Percentiles rank a stretch among this genome's conserved stretches.
Evolutionary conservation across 2,888 invertebrate genomes (phyloP).

Genomic region (Prenolepis imparis): DNA sequence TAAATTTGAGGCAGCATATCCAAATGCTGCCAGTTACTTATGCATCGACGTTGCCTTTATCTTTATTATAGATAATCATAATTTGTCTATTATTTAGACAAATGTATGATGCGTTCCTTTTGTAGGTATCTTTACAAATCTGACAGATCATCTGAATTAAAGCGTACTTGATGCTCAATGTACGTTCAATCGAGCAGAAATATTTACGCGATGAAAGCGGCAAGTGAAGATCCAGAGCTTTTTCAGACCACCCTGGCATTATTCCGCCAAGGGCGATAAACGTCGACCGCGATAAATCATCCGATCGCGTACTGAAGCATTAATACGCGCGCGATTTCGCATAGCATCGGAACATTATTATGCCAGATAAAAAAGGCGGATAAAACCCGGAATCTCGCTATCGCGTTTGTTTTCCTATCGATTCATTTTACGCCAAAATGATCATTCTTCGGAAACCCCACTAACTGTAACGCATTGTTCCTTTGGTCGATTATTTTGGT

Average conservation of each 20-base stretch:
- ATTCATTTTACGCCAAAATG: neutral
- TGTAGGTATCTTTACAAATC: neutral
- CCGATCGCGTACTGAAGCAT: constrained; percentile 15
- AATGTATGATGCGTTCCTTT: neutral
- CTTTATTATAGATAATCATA: neutral
- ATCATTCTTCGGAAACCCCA: neutral
- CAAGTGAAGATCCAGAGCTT: constrained; percentile 24
- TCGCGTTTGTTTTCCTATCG: constrained; percentile 10
- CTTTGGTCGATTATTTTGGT: neutral
- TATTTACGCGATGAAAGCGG: neutral
- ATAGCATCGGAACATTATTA: constrained; percentile 1
- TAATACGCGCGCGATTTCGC: constrained; percentile 35
- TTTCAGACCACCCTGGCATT: constrained; percentile 2
- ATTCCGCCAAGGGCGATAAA: constrained; percentile 20
- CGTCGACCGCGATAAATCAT: constrained; percentile 25
- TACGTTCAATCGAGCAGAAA: constrained; percentile 23
- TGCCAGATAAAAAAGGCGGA: neutral
- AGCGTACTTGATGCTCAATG: neutral
- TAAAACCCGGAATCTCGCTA: neutral
- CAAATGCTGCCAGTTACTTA: neutral
- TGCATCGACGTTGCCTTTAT: neutral
- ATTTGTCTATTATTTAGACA: neutral
- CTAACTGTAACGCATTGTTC: neutral
- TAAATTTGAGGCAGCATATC: neutral
- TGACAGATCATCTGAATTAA: neutral